Percentiles rank a stretch among this genome's conserved stretches.
These are phyloP conservation scores for Anarrhichthys ocellatus DNA, from an alignment of 2,113 vertebrate species.

Conservation along the genomic window DNA sequence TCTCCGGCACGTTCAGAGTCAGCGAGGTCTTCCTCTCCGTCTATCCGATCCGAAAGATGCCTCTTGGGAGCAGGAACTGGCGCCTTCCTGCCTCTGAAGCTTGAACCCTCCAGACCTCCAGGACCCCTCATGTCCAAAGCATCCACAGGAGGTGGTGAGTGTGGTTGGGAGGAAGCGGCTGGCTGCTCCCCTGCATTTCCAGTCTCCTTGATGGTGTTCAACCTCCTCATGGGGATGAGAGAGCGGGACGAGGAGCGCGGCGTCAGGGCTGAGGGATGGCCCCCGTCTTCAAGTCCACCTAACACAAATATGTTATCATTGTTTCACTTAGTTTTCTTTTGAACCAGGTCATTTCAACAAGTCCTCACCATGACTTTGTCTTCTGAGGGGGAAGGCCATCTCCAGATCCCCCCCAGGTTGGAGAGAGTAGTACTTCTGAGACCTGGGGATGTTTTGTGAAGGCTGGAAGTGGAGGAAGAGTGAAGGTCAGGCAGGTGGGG, in stretches of 20 bases:
- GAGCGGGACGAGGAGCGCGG: conserved; percentile 45
- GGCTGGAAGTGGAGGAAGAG: conserved; percentile 9
- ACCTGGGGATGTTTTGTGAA: conserved; percentile 36
- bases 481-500: background rate
- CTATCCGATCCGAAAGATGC: background rate
- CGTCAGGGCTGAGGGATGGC: background rate
- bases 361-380: conserved; percentile 49
- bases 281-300: conserved; percentile 10
- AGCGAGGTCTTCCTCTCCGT: background rate
- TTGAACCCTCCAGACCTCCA: background rate
- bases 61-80: conserved; percentile 19
- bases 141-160: background rate
- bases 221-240: background rate
- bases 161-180: rapidly evolving
- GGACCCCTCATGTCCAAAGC: background rate
- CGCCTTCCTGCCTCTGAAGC: background rate
- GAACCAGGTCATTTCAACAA: background rate
- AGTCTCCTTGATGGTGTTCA: conserved; percentile 54
- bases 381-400: conserved; percentile 53
- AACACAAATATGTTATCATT: background rate
- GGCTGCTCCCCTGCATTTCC: background rate
- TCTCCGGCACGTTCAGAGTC: background rate
- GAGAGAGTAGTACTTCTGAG: conserved; percentile 76
- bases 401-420: conserved; percentile 71
- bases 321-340: background rate